Percentiles rank a stretch among this genome's conserved stretches.
Evolutionary conservation across 1,140 invertebrate species (phyloP).

Genomic region (Scylla paramamosain): DNA sequence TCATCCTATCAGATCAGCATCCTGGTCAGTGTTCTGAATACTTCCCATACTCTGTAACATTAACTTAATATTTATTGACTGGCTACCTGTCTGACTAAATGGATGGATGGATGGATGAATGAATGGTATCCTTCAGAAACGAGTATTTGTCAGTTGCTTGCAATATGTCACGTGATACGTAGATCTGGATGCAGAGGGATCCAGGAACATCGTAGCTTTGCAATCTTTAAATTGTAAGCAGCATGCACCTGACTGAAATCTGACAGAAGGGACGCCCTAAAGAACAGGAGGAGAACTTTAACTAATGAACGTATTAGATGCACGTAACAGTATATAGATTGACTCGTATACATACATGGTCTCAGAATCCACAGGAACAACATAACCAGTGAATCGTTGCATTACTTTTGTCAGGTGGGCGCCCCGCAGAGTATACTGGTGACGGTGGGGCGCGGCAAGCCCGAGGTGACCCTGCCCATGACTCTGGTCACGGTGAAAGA

Average conservation of each 20-base stretch:
- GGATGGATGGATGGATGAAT: too few relatives aligned
- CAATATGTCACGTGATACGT: too few relatives aligned
- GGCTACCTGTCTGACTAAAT: too few relatives aligned
- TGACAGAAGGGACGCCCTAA: too few relatives aligned
- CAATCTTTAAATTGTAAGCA: too few relatives aligned
- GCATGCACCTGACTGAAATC: too few relatives aligned
- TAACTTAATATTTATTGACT: not conserved
- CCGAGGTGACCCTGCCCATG: conserved; percentile 79
- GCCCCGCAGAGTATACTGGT: conserved; percentile 81
- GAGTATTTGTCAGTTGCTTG: too few relatives aligned
- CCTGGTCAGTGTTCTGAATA: conserved; percentile 82
- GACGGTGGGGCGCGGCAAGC: conserved; percentile 81
- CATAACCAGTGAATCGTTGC: not conserved
- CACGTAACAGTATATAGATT: not conserved
- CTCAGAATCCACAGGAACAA: not conserved
- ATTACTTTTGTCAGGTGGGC: conserved; percentile 78
- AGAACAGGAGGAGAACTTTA: too few relatives aligned
- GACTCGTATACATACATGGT: not conserved
- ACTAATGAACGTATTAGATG: too few relatives aligned
- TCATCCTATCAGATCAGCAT: conserved; percentile 88
- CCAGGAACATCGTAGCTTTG: too few relatives aligned
- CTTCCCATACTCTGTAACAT: not conserved
- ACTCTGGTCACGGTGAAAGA: conserved; percentile 81
- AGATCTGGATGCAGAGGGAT: too few relatives aligned
- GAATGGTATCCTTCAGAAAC: too few relatives aligned